These are phyloP conservation scores for Dryobota labecula DNA, from an alignment of 2,888 invertebrate species.

Conservation along the genomic window DNA sequence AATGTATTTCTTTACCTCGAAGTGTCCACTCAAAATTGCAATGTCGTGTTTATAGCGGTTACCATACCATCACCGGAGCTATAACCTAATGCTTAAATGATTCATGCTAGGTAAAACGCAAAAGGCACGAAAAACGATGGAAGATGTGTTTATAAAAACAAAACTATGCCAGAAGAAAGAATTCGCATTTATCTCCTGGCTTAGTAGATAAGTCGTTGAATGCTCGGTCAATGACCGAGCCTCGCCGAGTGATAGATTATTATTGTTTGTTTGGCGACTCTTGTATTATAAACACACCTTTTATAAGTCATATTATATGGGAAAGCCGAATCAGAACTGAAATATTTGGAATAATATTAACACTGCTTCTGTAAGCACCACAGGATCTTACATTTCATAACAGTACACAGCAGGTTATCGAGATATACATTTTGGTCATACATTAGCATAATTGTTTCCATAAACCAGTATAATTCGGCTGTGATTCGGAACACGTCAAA, in stretches of 20 bases:
- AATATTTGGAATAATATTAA: conserved; percentile 53
- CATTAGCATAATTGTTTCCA: conserved; percentile 40
- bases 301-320: conserved; percentile 49
- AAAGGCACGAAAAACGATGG: conserved; percentile 48
- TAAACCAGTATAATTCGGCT: conserved; percentile 56
- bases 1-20: conserved; percentile 58
- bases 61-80: conserved; percentile 67
- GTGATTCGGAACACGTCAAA: conserved; percentile 61
- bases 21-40: conserved; percentile 54
- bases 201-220: conserved; percentile 23
- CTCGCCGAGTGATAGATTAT: neutral
- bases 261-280: conserved; percentile 17
- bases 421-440: conserved; percentile 30
- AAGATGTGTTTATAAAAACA: conserved; percentile 56
- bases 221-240: conserved; percentile 42
- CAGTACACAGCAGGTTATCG: conserved; percentile 35
- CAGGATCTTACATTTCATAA: conserved; percentile 41
- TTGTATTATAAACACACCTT: conserved; percentile 61
- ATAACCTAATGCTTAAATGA: conserved; percentile 59
- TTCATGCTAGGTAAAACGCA: conserved; percentile 68
- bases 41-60: conserved; percentile 57
- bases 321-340: conserved; percentile 63
- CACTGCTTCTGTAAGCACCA: conserved; percentile 28
- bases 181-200: conserved; percentile 46
- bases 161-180: conserved; percentile 23